Evolutionary conservation across 2,797 vertebrate genomes (phyloP), one percentile per base, ranked within the genome.

Genomic region (Valencia hispanica): DNA sequence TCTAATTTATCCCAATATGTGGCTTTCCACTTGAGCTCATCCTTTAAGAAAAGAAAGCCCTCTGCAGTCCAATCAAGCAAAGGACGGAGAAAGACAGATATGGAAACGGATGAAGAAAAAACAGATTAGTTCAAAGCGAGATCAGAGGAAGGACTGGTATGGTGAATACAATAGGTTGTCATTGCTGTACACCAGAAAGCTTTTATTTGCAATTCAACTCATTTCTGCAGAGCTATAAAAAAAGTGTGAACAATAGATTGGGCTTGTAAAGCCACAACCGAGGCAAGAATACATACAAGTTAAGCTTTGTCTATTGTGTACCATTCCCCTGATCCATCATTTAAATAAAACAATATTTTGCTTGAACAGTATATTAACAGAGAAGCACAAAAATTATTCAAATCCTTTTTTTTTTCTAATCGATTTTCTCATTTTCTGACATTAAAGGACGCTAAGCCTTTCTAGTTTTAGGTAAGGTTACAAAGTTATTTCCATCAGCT

Each of bases 91-190:
- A 18, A 68, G 77, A 83, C 61, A 43, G 75, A 85, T 53, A 27
- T n/a, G 50, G 61, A 78, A 75, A 65, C 4, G 22, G 15, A 43
- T 43, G 14, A 48, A 47, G 25, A 71, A 50, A 53, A 72, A 78
- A 70, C 41, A 72, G 53, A 80, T 75, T 74, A 45, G 48, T 81
- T 90, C 81, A 74, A 79, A 66, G 57, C 76, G 82, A 79, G 82
- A 85, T 68, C 82, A 63, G 53, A 75, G 81, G 78, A 89, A 89
- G 87, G 87, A 87, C 78, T 50, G 84, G 79, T 76, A 84, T 88
- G 87, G 86, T 81, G 79, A 89, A 86, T 84, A 84, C 85, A 77
- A 77, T 79, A 65, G 80, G 72, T 79, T 73, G 74, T 84, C 77
- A 85, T 75, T 75, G 43, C 80, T 34, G 45, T 12, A 18, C 74